Conservation (phyloP, 2,113 vertebrate species). For the Camarhynchus parvulus region DNA sequence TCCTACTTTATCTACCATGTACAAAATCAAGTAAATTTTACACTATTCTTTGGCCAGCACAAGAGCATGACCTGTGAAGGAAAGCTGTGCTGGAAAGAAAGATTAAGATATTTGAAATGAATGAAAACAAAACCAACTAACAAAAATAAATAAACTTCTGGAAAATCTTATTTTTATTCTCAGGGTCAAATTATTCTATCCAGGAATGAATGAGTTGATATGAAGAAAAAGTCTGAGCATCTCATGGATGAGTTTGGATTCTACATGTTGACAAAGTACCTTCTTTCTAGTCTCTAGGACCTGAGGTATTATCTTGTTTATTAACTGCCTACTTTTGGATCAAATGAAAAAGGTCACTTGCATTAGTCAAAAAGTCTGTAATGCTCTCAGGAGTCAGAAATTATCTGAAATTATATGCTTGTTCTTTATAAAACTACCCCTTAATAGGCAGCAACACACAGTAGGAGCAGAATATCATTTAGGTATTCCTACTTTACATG, state of each 20-base stretch:
- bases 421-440: background rate
- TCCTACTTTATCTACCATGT: background rate
- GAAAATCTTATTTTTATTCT: background rate
- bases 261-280: background rate
- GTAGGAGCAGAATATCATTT: background rate
- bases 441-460: background rate
- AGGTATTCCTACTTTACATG: background rate
- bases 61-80: background rate
- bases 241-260: background rate
- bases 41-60: background rate
- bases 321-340: background rate
- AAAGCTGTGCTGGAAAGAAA: background rate
- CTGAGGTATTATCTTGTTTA: background rate
- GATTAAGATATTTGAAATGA: background rate
- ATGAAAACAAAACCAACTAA: background rate
- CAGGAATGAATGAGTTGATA: background rate
- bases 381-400: background rate
- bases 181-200: background rate
- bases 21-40: background rate
- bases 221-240: background rate
- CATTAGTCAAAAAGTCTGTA: background rate
- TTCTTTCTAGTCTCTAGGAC: background rate
- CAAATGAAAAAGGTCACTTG: conserved; percentile 19
- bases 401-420: background rate
- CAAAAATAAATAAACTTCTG: background rate